Evolutionary conservation across 64 coral and sea anemone species (phyloP), one percentile per base, ranked within the genome.

Genomic region (Dendronephthya gigantea): DNA sequence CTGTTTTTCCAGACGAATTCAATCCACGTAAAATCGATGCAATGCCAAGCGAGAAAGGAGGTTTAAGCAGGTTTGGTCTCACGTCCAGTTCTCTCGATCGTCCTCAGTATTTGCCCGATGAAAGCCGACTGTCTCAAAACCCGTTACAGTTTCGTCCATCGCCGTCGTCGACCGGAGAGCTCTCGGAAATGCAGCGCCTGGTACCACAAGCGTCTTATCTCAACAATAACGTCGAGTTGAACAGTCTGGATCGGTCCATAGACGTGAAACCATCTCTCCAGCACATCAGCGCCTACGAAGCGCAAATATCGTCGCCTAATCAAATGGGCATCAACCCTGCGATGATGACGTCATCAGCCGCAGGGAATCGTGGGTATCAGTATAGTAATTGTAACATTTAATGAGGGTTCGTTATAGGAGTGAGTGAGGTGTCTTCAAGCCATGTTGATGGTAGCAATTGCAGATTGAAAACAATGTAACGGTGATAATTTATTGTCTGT

Each of bases 311-410:
- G 23, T 52, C 50, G 23, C 1, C 55, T 62, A 62, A 62, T 62
- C 25, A 15, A 19, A 19, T 58, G 51, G 51, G 15, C 23, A 62
- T 62, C 6, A 62, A 62, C 25, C 55, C 55, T 19, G 55, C 55
- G 8, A 62, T 62, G 25, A 62, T 62, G 19, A 62, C 55, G 55
- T 62, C 55, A 62, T 27, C 55, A 62, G 25, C 19, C 55, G 4
- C 55, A 22, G 16, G 19, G 6, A 62, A 22, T 27, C 55, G 55
- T n/a, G 25, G 55, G 19, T 62, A 62, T 62, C 55, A 15, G 55
- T 62, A n/a, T 62, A 62, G 55, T 27, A 27, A 62, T 62, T 62
- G 55, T 62, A 62, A 62, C 55, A 62, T 62, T 62, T 62, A 62
- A 23, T 23, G 55, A 62, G 55, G 25, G 41, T 45, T 45, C 11